These are phyloP conservation scores for Acanthaster planci DNA, from an alignment of 35 echinoderm and acorn worm genomes.

Conservation along the genomic window DNA sequence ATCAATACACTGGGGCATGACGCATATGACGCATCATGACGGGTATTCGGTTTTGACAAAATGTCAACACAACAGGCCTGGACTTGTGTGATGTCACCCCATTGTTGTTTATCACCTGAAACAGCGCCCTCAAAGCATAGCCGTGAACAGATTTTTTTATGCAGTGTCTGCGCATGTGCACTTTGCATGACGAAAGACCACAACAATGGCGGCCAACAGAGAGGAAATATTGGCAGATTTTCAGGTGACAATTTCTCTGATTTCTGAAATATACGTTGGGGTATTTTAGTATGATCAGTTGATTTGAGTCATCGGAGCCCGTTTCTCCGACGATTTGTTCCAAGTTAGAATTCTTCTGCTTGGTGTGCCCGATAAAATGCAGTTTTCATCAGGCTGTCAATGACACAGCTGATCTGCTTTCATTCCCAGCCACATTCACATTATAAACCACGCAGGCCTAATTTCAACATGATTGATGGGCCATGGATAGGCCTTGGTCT, in stretches of 20 bases:
- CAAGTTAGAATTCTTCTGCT: not conserved
- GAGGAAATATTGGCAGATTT: slow-evolving; percentile 95
- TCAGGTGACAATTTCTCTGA: slow-evolving; percentile 59
- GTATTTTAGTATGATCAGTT: not conserved
- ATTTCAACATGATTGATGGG: too few species aligned
- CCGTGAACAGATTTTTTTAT: not conserved
- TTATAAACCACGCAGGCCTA: too few species aligned
- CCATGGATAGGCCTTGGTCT: too few species aligned
- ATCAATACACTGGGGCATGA: too few species aligned
- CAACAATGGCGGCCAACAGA: slow-evolving; percentile 99
- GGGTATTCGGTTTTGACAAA: too few species aligned
- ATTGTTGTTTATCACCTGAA: slow-evolving; percentile 48
- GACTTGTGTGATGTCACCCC: slow-evolving; percentile 32
- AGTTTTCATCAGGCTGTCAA: not conserved
- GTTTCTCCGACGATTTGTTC: not conserved
- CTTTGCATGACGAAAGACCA: slow-evolving; percentile 36
- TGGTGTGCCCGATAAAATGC: not conserved
- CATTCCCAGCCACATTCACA: too few species aligned
- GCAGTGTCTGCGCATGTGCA: slow-evolving; percentile 2
- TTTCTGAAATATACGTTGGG: not conserved
- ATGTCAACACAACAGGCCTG: not conserved
- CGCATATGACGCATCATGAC: too few species aligned
- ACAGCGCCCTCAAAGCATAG: not conserved
- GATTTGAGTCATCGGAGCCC: not conserved
- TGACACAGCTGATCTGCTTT: slow-evolving; percentile 16